Percentiles rank a stretch among this genome's conserved stretches.
Evolutionary conservation across 2,113 vertebrate genomes (phyloP).

Genomic region (Phocoena phocoena): DNA sequence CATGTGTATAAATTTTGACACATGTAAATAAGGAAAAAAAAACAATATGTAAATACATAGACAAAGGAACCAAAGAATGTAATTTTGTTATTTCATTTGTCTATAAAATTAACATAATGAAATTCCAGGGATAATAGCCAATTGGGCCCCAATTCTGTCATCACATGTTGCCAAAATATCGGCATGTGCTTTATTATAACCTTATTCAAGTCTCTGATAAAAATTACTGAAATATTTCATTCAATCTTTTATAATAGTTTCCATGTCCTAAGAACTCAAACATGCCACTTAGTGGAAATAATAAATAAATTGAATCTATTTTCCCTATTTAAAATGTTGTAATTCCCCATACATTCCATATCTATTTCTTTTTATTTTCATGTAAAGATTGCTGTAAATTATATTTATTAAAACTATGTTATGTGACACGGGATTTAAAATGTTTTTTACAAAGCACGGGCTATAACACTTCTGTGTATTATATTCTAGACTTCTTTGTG

Average conservation of each 20-base stretch:
- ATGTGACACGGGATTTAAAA: not conserved
- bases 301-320: not conserved
- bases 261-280: not conserved
- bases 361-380: not conserved
- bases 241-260: not conserved
- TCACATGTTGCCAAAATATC: constrained; percentile 1
- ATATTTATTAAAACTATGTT: not conserved
- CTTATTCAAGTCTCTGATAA: not conserved
- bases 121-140: not conserved
- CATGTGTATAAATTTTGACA: not conserved
- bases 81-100: constrained; percentile 8
- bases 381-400: constrained; percentile 11
- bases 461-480: not conserved
- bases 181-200: not conserved
- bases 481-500: not conserved
- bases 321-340: not conserved
- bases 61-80: not conserved
- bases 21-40: not conserved
- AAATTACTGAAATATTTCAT: constrained; percentile 8
- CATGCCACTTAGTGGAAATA: not conserved
- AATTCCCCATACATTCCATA: not conserved
- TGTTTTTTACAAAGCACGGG: not conserved
- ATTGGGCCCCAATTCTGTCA: not conserved
- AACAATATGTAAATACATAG: not conserved
- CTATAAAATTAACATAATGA: constrained; percentile 26